Evolutionary conservation across 2,888 invertebrate species (phyloP).

Genomic region (Parapristionchus giblindavisi): DNA sequence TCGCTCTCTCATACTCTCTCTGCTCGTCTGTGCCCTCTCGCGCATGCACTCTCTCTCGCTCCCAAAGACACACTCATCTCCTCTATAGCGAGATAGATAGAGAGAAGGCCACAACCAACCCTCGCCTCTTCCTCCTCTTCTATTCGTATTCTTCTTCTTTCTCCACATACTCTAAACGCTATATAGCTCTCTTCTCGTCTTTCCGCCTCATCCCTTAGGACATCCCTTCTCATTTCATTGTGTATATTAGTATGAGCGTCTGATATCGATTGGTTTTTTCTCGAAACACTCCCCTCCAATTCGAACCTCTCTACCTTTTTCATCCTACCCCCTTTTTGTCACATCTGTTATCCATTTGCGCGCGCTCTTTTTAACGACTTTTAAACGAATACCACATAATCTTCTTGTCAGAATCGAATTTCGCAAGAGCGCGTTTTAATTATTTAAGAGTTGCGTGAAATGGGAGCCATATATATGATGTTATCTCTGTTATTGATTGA

Average conservation of each 20-base stretch:
- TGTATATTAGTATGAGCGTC: not conserved
- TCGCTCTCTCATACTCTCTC: not conserved
- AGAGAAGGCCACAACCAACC: too few relatives aligned
- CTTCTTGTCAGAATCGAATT: too few relatives aligned
- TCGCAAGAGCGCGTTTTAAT: too few relatives aligned
- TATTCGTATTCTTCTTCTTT: not conserved
- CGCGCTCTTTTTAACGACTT: too few relatives aligned
- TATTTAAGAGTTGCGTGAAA: not conserved
- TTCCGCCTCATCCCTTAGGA: not conserved
- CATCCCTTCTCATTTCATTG: not conserved
- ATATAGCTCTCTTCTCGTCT: not conserved
- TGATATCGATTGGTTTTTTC: not conserved
- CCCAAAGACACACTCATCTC: slow-evolving; percentile 24
- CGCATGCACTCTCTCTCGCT: not conserved
- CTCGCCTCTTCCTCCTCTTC: slow-evolving; percentile 8
- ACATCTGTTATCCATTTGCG: too few relatives aligned
- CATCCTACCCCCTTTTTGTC: not conserved
- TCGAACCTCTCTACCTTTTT: not conserved
- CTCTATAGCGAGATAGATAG: slow-evolving; percentile 4
- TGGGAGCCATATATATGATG: not conserved
- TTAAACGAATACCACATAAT: too few relatives aligned
- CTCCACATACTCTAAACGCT: not conserved
- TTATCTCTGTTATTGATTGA: not conserved
- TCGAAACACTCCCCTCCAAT: not conserved
- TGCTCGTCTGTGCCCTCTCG: not conserved